Base-by-base conservation (phyloP, 2,797 vertebrate genomes). In the Otolemur crassicaudatus region DNA sequence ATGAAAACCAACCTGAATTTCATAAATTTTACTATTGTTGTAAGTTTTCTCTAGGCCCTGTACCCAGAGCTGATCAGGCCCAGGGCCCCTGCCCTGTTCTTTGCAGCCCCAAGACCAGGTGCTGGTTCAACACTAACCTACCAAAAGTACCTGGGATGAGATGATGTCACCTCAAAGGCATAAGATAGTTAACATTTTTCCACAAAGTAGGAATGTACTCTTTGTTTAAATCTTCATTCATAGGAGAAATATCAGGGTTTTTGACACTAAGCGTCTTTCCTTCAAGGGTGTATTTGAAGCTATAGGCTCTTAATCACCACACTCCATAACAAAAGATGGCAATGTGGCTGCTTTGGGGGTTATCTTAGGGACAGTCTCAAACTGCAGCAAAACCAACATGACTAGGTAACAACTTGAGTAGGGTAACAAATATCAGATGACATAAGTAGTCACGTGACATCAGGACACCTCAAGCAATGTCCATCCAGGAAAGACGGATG, bases 1-100 rank as follows among this genome's bases (percentile, higher is more conserved):
- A 96, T 94, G 22, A 89, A 96, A 96, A 87, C 61, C 56, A 81
- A 29, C 7, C 17, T 75, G 37, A 20, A 46, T 75, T 80, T 29
- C n/a, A 20, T 49, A 27, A 91, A 13, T 72, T 77, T 77, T 65
- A 37, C 65, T 76, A 43, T n/a, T 83, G 73, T 82, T 92, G 40
- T 70, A 81, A 63, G 43, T 87, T 94, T 29, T 89, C 31, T 20
- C 5, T 5, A 34, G 14, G 58, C 34, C 10, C 12, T 58, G 31
- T 17, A 25, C 46, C 40, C 56, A 56, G 6, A 17, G 14, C 22
- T 76, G 31, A 46, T 84, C 56, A 72, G 4, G 23, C 19, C 83
- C 85, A 60, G 17, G 70, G 19, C 8, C 16, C 2, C 7, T 0
- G 40, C 16, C 2, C 7, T 0, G 40, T 14, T 13, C 31, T 16